Evolutionary conservation across 2,888 invertebrate species (phyloP).

Genomic region (Pachymerium ferrugineum): DNA sequence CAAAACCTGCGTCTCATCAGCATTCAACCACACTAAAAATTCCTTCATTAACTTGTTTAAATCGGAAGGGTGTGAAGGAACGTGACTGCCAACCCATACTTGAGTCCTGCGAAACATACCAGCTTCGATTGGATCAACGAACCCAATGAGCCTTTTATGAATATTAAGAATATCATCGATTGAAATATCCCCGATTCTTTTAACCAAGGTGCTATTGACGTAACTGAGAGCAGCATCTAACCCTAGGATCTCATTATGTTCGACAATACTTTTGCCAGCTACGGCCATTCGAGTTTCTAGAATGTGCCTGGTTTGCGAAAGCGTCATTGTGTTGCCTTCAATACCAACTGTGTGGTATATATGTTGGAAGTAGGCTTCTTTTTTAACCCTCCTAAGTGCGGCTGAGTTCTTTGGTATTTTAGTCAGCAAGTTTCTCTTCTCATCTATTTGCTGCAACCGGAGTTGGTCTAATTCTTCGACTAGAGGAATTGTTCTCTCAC

Average conservation of each 20-base stretch:
- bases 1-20: conserved; percentile 73
- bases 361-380: conserved; percentile 80
- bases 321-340: conserved; percentile 94
- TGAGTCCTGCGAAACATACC: conserved; percentile 82
- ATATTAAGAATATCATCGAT: conserved; percentile 85
- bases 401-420: conserved; percentile 73
- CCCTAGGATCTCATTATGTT: conserved; percentile 94
- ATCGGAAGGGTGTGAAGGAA: conserved; percentile 80
- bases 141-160: conserved; percentile 85
- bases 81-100: conserved; percentile 91
- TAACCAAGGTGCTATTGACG: conserved; percentile 61
- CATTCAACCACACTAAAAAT: conserved; percentile 84
- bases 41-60: conserved; percentile 75
- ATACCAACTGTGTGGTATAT: conserved; percentile 90
- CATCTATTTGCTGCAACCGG: conserved; percentile 71
- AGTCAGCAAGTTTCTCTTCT: conserved; percentile 73
- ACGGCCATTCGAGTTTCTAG: conserved; percentile 75
- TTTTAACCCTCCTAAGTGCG: conserved; percentile 78
- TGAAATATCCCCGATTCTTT: conserved; percentile 67
- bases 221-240: conserved; percentile 92
- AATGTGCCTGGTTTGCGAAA: conserved; percentile 83
- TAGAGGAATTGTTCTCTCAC: conserved; percentile 76
- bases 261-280: conserved; percentile 86
- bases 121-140: conserved; percentile 87
- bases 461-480: conserved; percentile 74